Base-by-base conservation (phyloP, 2,797 vertebrate species). In the Threskiornis aethiopicus region DNA sequence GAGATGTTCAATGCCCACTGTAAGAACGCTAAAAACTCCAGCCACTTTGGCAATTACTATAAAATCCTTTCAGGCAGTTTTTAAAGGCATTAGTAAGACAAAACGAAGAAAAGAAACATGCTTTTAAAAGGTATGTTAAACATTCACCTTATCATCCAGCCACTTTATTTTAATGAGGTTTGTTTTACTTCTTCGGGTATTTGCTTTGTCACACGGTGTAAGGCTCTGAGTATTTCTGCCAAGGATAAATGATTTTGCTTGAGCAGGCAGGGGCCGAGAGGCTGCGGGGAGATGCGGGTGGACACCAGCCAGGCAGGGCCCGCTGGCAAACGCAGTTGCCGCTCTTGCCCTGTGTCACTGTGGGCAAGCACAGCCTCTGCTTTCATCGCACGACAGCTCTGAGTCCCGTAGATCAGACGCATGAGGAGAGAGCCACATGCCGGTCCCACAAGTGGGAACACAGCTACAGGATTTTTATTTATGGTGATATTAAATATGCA, bases 121-220 rank as follows among this genome's bases (percentile, higher is more conserved):
- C 87, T 84, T 89, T 77, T 87, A 61, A 96, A 87, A 97, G 87
- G 84, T 61, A 84, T 61, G 88, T 81, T 75, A 93, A 89, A 92
- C 86, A 75, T 80, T 61, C 3, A 2, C 95, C 87, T 93, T 92
- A 89, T 96, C 94, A 80, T 54, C 71, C 87, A 72, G 89, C 75
- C 90, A 91, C 94, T 96, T 90, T 89, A 93, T 87, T 97, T 96
- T 94, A 92, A 94, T 95, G 94, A 96, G 92, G 75, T 87, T 95
- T 94, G 92, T 64, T 96, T 94, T 97, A 89, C 84, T 84, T 42
- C 90, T 73, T 19, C 54, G 61, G 71, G 7, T 87, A 42, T 94
- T 96, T 95, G 89, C 86, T 93, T 61, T 96, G 95, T 89, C 87
- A 47, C 75, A 47, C 42, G 0, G 79, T 25, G 65, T 31, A 70